A percentile compares a stretch with the other conserved stretches of the same genome.
Conservation (phyloP, 2,888 invertebrate genomes). For the Thymelicus lineola region DNA sequence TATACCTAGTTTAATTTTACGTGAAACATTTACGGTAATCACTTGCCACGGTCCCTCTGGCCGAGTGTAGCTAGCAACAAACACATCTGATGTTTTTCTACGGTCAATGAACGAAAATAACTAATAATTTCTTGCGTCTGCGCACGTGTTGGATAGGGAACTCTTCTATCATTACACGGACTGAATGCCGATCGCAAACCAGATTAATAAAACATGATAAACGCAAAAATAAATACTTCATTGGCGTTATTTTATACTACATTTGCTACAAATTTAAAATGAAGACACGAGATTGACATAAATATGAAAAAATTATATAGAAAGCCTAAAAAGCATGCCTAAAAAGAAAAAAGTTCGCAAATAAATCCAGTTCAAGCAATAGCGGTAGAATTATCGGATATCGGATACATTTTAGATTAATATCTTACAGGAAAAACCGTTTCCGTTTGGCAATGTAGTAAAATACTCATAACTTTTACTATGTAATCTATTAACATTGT, state of each 20-base stretch:
- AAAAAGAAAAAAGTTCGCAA: constrained; percentile 45
- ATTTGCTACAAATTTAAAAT: too few species aligned
- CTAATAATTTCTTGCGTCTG: constrained; percentile 53
- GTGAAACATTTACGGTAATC: constrained; percentile 45
- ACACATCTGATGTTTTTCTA: constrained; percentile 55
- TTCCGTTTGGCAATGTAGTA: too few species aligned
- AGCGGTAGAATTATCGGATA: too few species aligned
- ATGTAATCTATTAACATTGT: too few species aligned
- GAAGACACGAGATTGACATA: too few species aligned
- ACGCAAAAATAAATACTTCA: constrained; percentile 6
- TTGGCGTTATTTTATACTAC: not conserved
- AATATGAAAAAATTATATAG: too few species aligned
- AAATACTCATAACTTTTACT: too few species aligned
- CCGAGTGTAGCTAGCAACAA: constrained; percentile 54
- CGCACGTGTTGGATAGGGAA: constrained; percentile 49
- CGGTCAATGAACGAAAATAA: constrained; percentile 74
- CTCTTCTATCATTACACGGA: constrained; percentile 40
- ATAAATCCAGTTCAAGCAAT: not conserved
- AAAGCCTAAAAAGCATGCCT: too few species aligned
- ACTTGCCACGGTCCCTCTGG: constrained; percentile 55
- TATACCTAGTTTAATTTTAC: constrained; percentile 39
- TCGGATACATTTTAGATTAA: too few species aligned
- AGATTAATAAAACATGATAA: constrained; percentile 20
- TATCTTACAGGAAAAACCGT: too few species aligned
- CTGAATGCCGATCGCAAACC: constrained; percentile 4